phyloP scores from a whole-genome alignment of 2,113 vertebrate genomes.

The Paedocypris sp. region DNA sequence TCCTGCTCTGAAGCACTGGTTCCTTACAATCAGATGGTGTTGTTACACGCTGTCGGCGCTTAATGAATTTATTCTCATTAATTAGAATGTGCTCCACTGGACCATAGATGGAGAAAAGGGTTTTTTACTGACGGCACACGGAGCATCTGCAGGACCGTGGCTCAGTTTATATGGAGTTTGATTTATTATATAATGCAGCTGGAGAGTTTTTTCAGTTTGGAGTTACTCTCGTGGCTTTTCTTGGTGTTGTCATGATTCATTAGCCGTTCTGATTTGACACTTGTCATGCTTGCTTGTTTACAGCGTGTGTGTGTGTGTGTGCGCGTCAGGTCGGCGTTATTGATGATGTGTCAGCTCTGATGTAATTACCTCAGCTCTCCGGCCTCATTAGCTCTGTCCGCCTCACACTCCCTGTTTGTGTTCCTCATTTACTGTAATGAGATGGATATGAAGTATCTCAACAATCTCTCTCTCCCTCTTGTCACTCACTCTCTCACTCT shows the following conservation, averaged over 20 bases:
- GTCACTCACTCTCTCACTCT: no score
- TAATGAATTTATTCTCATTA: not conserved
- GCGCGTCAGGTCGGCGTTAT: constrained; percentile 8
- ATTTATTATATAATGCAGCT: no score
- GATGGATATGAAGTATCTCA: constrained; percentile 13
- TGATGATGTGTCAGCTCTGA: constrained; percentile 8
- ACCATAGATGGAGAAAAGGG: not conserved
- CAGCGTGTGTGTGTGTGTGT: not conserved
- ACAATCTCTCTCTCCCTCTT: no score
- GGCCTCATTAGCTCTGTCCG: constrained; percentile 23
- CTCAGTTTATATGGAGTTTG: no score
- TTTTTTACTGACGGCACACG: not conserved
- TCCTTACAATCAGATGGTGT: not conserved
- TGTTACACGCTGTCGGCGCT: not conserved
- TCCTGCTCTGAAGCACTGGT: no score
- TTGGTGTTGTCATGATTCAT: no score
- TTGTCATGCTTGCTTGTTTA: constrained; percentile 1
- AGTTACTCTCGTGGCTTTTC: no score
- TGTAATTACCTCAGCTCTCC: constrained; percentile 32
- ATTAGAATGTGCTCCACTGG: not conserved
- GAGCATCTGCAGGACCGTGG: not conserved
- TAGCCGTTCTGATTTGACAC: no score
- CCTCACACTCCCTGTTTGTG: constrained; percentile 20
- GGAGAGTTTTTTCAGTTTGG: no score
- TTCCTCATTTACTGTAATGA: constrained; percentile 28